phyloP scores from a whole-genome alignment of 2,888 invertebrate genomes.

The Sylvicola fuscatus region DNA sequence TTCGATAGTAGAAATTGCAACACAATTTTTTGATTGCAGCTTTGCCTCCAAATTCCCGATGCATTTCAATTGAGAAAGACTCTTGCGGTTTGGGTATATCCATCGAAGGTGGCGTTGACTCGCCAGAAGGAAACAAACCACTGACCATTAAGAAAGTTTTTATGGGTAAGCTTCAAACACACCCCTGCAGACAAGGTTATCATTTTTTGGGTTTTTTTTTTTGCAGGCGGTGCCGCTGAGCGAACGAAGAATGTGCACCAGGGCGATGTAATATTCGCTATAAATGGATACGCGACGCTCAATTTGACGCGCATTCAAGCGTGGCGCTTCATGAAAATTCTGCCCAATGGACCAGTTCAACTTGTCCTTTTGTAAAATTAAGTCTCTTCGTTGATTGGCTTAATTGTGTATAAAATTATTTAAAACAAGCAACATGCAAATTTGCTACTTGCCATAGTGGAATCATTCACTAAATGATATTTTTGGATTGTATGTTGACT shows the following conservation, averaged over 20 bases:
- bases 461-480: too few relatives aligned
- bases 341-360: conserved; percentile 64
- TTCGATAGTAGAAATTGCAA: too few relatives aligned
- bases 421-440: too few relatives aligned
- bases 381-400: not conserved
- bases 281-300: conserved; percentile 62
- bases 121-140: conserved; percentile 73
- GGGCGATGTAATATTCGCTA: conserved; percentile 70
- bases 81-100: conserved; percentile 87
- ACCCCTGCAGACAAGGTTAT: too few relatives aligned
- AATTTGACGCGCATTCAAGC: conserved; percentile 83
- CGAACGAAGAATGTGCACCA: conserved; percentile 64
- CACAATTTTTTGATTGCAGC: too few relatives aligned
- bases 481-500: too few relatives aligned
- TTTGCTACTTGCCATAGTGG: too few relatives aligned
- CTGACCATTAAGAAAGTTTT: conserved; percentile 84
- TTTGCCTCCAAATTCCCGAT: too few relatives aligned
- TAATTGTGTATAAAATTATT: too few relatives aligned
- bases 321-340: conserved; percentile 80
- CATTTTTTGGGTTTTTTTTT: not conserved
- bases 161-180: conserved; percentile 42
- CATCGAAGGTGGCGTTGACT: conserved; percentile 82
- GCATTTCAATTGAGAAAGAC: conserved; percentile 29
- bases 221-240: conserved; percentile 70
- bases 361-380: conserved; percentile 17